These are phyloP conservation scores for Brachionus rotundiformis DNA, from an alignment of 1,140 invertebrate genomes.

Conservation along the genomic window DNA sequence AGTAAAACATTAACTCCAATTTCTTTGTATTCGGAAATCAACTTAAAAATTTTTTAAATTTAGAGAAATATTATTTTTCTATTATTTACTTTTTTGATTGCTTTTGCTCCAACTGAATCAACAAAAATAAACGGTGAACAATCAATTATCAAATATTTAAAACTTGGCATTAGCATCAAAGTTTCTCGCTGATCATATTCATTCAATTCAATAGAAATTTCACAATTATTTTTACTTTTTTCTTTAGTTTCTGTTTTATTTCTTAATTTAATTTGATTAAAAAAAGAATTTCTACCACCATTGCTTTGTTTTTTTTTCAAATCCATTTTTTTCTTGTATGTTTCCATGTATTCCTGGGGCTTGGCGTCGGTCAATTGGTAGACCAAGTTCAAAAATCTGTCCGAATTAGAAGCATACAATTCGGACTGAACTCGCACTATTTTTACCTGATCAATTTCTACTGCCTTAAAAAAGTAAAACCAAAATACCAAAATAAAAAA, in stretches of 20 bases:
- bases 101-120: slow-evolving; percentile 43
- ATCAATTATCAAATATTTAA: slow-evolving; percentile 32
- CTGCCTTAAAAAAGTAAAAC: not conserved
- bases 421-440: not conserved
- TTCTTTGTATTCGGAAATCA: slow-evolving; percentile 24
- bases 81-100: slow-evolving; percentile 24
- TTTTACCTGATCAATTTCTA: not conserved
- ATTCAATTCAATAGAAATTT: not conserved
- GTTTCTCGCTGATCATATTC: not conserved
- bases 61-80: not conserved
- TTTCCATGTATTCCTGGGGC: not conserved
- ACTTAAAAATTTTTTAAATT: not conserved
- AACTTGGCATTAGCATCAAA: not conserved
- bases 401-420: slow-evolving; percentile 1
- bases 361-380: not conserved
- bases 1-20: slow-evolving; percentile 2
- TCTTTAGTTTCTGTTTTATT: not conserved
- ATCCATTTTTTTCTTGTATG: not conserved
- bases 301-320: not conserved
- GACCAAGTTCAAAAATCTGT: not conserved
- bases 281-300: not conserved
- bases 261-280: not conserved
- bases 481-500: not conserved
- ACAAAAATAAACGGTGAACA: slow-evolving; percentile 43
- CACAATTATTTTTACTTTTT: not conserved